These are phyloP conservation scores for Platysternon megacephalum DNA, from an alignment of 2,113 vertebrate species.

Conservation along the genomic window DNA sequence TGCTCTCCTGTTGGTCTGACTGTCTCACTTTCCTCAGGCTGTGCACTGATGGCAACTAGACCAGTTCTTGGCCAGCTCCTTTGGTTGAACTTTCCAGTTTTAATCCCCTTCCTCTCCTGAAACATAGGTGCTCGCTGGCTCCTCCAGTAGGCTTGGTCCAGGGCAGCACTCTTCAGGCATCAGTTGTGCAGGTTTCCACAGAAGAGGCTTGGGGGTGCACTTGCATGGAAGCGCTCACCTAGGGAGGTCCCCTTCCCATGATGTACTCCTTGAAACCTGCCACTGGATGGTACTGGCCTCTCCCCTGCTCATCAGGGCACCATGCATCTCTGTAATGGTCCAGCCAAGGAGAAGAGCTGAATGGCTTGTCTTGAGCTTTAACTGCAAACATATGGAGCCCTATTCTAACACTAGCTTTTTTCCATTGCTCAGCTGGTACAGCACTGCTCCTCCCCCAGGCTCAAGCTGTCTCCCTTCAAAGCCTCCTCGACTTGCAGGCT, in stretches of 20 bases:
- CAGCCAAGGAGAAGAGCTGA: neutral
- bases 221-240: neutral
- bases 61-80: neutral
- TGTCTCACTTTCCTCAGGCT: neutral
- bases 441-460: neutral
- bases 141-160: neutral
- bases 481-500: neutral
- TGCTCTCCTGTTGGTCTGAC: neutral
- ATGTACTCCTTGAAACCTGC: neutral
- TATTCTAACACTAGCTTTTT: neutral
- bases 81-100: neutral
- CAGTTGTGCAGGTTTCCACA: accelerated
- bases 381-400: accelerated
- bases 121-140: accelerated
- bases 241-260: neutral
- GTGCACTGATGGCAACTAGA: neutral
- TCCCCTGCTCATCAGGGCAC: accelerated
- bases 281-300: accelerated
- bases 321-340: neutral
- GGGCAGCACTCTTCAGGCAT: neutral
- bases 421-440: neutral
- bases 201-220: too few species aligned
- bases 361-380: accelerated
- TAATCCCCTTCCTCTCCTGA: neutral
- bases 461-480: accelerated